These are phyloP conservation scores for Glyphotaelius pellucidus DNA, from an alignment of 2,888 invertebrate genomes.

Conservation along the genomic window DNA sequence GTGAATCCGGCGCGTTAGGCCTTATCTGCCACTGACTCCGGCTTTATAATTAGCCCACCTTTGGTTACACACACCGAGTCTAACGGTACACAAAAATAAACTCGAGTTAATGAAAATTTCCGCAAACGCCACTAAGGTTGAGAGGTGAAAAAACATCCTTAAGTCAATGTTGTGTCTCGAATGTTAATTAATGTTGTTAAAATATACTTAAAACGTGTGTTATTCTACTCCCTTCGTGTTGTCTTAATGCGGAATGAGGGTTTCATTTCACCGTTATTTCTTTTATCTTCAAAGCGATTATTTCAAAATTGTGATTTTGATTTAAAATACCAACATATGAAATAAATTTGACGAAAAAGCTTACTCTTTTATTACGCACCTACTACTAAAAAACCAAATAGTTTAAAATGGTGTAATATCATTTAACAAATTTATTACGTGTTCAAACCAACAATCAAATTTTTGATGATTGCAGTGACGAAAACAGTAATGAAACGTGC, in stretches of 20 bases:
- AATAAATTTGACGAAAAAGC: too few species aligned
- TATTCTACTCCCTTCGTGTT: not conserved
- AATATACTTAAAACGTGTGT: not conserved
- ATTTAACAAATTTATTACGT: too few species aligned
- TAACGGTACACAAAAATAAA: constrained; percentile 11
- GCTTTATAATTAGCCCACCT: constrained; percentile 44
- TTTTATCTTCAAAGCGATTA: too few species aligned
- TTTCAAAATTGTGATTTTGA: not conserved
- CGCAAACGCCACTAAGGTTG: not conserved
- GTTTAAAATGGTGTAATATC: too few species aligned
- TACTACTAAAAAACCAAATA: too few species aligned
- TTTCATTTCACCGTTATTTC: not conserved
- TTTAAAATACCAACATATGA: not conserved
- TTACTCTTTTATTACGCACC: too few species aligned
- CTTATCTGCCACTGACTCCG: constrained; percentile 29
- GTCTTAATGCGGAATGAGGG: not conserved
- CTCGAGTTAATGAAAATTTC: not conserved
- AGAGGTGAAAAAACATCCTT: not conserved
- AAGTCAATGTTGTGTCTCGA: not conserved
- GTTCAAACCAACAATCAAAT: too few species aligned
- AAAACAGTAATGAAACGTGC: too few species aligned
- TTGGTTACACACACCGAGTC: constrained; percentile 23
- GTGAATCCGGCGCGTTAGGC: constrained; percentile 43
- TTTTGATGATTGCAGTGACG: too few species aligned
- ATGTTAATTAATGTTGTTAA: not conserved